Base-by-base conservation (phyloP, 2,888 invertebrate genomes). In the Noctua janthina region DNA sequence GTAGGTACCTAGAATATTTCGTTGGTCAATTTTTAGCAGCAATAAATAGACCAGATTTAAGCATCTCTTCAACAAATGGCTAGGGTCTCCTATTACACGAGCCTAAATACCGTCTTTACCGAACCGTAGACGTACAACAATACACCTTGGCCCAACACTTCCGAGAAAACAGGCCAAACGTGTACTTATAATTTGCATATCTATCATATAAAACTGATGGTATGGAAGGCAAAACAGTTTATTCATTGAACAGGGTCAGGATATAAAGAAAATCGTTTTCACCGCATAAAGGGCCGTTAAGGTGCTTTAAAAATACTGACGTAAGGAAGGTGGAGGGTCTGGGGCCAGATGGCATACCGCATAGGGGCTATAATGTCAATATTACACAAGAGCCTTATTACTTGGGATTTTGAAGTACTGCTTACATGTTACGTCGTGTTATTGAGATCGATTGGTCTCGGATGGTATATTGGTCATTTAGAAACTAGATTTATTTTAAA, bases 301-400 rank as follows among this genome's bases (percentile, higher is more conserved):
- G 87, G 67, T 87, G 74, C 86, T 87, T 86, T 87, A 85, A 84
- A 89, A 87, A 79, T 85, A 82, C 89, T 77, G 85, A 89, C 79
- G 87, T 79, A 74, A 71, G 89, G 67, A 81, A 79, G 76, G 76
- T 77, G 59, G 78, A 84, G 84, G 77, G 75, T 70, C 80, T 78
- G 39, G 69, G 69, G 43, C 68, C 87, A 76, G 69, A 67, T 84
- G 85, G 74, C 23, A 87, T 83, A 69, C 87, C 83, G 39, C 46
- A 73, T 79, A 77, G 20, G 29, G 75, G 67, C 51, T 54, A 67
- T 89, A 80, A 80, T 72, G 74, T 87, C 69, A 89, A 80, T 78
- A 83, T 88, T 85, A 85, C 86, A 68, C 76, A 56, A 75, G 66
- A 56, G 49, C 73, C 62, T 73, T 81, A 77, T 77, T 85, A 86